Conservation (phyloP, 2,888 invertebrate species). For the Diarsia brunnea region DNA sequence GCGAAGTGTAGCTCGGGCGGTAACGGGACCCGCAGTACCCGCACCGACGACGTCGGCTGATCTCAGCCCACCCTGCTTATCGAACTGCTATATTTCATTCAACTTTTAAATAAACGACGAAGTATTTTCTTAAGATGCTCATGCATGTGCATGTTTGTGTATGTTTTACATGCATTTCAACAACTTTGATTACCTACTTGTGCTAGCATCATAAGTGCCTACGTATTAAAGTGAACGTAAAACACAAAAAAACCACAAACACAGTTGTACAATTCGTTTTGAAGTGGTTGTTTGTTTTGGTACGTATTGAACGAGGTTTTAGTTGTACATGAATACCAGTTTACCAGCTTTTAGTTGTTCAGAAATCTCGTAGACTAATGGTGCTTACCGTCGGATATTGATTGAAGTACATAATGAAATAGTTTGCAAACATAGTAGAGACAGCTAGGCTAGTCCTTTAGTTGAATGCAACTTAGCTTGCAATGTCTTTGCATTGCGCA, state of each 20-base stretch:
- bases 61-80: constrained; percentile 54
- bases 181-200: background rate
- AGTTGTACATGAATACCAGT: constrained; percentile 36
- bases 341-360: constrained; percentile 19
- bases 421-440: constrained; percentile 7
- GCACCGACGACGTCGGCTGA: constrained; percentile 50
- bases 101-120: constrained; percentile 42
- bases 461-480: constrained; percentile 1
- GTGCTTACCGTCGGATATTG: constrained; percentile 12
- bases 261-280: constrained; percentile 22
- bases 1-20: constrained; percentile 59
- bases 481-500: background rate
- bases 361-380: constrained; percentile 31
- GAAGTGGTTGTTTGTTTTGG: constrained; percentile 42
- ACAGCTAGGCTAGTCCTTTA: background rate
- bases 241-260: constrained; percentile 17
- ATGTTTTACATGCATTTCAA: background rate
- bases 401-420: constrained; percentile 2
- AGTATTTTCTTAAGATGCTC: background rate
- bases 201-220: background rate
- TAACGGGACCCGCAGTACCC: constrained; percentile 66
- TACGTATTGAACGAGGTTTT: constrained; percentile 16
- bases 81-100: constrained; percentile 35
- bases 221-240: background rate
- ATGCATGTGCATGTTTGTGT: background rate